Base-by-base conservation (phyloP, 1,140 invertebrate genomes). In the Eufriesea mexicana region DNA sequence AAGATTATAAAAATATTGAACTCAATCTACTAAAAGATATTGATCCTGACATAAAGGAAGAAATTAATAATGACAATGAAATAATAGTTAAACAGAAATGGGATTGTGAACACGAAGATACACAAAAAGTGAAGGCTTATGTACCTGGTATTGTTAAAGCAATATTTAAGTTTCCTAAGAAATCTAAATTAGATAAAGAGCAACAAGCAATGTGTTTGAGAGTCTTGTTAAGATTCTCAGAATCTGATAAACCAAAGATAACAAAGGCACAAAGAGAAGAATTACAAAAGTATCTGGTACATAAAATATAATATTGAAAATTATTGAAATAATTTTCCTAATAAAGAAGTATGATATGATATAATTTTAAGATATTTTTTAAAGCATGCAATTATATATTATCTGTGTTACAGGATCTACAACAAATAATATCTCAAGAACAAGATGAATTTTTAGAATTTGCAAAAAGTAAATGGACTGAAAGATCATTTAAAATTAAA, bases 381-480 rank as follows among this genome's bases (percentile, higher is more conserved):
- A 35, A 45, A 14, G 7, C 12, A 16, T 35, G 28, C 35, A 64
- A 5, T 64, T 28, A 16, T 28, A 20, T 54, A 59, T 55, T 82
- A 25, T 47, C 14, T 62, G 14, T 76, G 14, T 57, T 67, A 18
- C 62, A 92, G 91, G 54, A 16, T 14, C 57, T 91, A 8, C 62
- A 84, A 75, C 8, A 79, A 2, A 20, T 49, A 45, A 91, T 92
- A 86, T 25, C 47, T 16, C 18, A 86, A 75, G 91, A 92, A 54
- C 91, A 92, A 73, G 80, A 86, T 18, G 85, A 90, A 62, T 92
- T 86, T 80, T 66, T 91, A 28, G 59, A 90, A 25, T 79, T 90
- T 74, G 87, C 74, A 2, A 88, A 90, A 55, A 66, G 49, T 0
- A 72, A 88, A 49, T 92, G 91, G 91, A 6, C 86, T 28, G 42